phyloP scores from a whole-genome alignment of 2,888 invertebrate species.

The Leucophenga maculata region DNA sequence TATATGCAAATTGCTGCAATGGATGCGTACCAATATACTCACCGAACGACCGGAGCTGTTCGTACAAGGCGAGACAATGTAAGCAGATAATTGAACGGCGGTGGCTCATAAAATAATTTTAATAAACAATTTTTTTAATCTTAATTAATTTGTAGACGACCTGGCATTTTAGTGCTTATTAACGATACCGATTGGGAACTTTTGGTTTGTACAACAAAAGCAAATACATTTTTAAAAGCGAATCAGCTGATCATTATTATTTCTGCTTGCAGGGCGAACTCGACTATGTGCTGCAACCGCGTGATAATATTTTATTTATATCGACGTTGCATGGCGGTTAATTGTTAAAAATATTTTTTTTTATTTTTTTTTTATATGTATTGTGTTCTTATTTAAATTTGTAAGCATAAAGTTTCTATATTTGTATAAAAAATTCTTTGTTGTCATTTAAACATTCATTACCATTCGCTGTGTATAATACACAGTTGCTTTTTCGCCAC shows the following conservation, averaged over 20 bases:
- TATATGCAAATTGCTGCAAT: slow-evolving; percentile 81
- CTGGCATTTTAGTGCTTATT: slow-evolving; percentile 93
- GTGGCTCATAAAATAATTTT: no score
- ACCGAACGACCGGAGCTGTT: slow-evolving; percentile 86
- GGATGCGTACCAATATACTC: slow-evolving; percentile 89
- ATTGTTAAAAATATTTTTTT: slow-evolving; percentile 40
- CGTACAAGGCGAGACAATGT: slow-evolving; percentile 73
- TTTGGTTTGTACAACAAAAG: slow-evolving; percentile 70
- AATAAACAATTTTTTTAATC: neutral
- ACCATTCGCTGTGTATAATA: slow-evolving; percentile 1
- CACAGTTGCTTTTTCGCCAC: neutral
- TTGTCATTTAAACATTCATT: neutral
- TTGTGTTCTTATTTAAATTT: neutral
- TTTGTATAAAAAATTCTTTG: slow-evolving; percentile 7
- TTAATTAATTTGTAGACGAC: slow-evolving; percentile 73
- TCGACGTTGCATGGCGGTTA: slow-evolving; percentile 89
- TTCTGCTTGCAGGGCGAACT: slow-evolving; percentile 75
- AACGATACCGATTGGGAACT: slow-evolving; percentile 98
- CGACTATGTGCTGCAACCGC: slow-evolving; percentile 79
- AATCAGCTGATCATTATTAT: slow-evolving; percentile 46
- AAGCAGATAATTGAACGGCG: slow-evolving; percentile 41
- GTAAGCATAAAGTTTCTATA: slow-evolving; percentile 23
- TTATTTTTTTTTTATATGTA: no score
- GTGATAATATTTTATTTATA: slow-evolving; percentile 85
- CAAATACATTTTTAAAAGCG: neutral